These are phyloP conservation scores for Danio choprae DNA, from an alignment of 2,797 vertebrate species.

Conservation along the genomic window DNA sequence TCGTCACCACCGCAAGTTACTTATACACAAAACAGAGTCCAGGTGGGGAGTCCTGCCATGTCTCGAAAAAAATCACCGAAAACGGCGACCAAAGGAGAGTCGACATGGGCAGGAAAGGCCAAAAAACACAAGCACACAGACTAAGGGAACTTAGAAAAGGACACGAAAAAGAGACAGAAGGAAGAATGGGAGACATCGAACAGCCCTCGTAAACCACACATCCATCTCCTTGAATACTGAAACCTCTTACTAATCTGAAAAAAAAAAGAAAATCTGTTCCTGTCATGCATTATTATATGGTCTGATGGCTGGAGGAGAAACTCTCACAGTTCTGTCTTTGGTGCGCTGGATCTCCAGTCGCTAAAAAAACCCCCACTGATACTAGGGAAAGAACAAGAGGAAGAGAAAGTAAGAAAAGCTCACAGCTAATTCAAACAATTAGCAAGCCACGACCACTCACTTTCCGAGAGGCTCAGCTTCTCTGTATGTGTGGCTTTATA, in stretches of 20 bases:
- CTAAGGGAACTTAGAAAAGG: constrained; percentile 42
- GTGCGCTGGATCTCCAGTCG: constrained; percentile 76
- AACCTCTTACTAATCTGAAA: constrained; percentile 58
- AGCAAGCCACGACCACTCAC: constrained; percentile 66
- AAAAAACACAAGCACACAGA: constrained; percentile 47
- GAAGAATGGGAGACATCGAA: constrained; percentile 60
- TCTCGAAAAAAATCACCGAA: constrained; percentile 49
- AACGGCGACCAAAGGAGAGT: constrained; percentile 67
- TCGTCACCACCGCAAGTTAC: constrained; percentile 83
- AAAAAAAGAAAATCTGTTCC: constrained; percentile 44
- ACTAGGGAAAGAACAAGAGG: constrained; percentile 64
- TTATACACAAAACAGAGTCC: constrained; percentile 81
- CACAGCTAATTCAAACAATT: constrained; percentile 76
- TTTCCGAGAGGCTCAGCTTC: constrained; percentile 66
- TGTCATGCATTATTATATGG: constrained; percentile 66
- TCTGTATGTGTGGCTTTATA: constrained; percentile 73
- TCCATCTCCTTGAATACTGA: constrained; percentile 52
- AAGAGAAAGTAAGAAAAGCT: constrained; percentile 64
- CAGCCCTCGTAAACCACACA: constrained; percentile 65
- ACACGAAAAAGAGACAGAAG: constrained; percentile 73
- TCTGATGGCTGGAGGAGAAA: constrained; percentile 79
- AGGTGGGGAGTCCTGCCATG: constrained; percentile 69
- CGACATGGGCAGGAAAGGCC: constrained; percentile 62
- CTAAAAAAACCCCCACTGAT: constrained; percentile 58
- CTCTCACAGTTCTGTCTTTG: constrained; percentile 80